Evolutionary conservation across 2,888 invertebrate species (phyloP).

Genomic region (Linnaemya vulpina): DNA sequence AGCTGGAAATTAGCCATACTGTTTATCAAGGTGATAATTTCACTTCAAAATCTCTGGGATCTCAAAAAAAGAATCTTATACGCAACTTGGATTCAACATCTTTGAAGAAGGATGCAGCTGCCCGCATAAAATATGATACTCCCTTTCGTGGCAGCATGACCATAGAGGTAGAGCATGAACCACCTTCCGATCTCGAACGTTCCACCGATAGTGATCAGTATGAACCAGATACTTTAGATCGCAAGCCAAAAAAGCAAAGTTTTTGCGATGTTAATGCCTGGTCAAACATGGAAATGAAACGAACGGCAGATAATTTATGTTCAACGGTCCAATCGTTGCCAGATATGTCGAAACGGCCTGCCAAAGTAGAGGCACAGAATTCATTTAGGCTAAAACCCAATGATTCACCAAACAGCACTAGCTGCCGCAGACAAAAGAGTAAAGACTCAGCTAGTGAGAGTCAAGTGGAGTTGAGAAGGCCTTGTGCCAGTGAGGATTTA

Average conservation of each 20-base stretch:
- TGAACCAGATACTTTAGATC: constrained; percentile 93
- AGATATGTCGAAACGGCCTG: constrained; percentile 40
- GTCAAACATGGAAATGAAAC: constrained; percentile 84
- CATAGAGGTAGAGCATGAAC: constrained; percentile 92
- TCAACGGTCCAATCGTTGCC: constrained; percentile 52
- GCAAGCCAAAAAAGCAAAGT: constrained; percentile 87
- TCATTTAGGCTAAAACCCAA: constrained; percentile 86
- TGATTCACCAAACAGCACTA: constrained; percentile 6
- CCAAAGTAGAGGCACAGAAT: constrained; percentile 86
- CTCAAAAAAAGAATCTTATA: constrained; percentile 78
- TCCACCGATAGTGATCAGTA: constrained; percentile 88
- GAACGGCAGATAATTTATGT: constrained; percentile 56
- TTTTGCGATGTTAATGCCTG: constrained; percentile 84
- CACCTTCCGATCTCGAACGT: constrained; percentile 89
- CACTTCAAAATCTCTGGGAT: constrained; percentile 80
- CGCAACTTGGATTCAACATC: constrained; percentile 68
- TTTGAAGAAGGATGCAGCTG: constrained; percentile 79
- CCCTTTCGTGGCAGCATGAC: constrained; percentile 89
- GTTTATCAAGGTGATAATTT: constrained; percentile 85
- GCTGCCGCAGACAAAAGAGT: constrained; percentile 52
- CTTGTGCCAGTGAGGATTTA: constrained; percentile 21
- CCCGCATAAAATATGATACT: constrained; percentile 86
- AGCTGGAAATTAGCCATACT: constrained; percentile 90
- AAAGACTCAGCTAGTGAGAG: constrained; percentile 69
- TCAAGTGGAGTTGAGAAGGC: constrained; percentile 61